Percentiles rank a stretch among this genome's conserved stretches.
These are phyloP conservation scores for Monopis laevigella DNA, from an alignment of 2,888 invertebrate species.

Conservation along the genomic window DNA sequence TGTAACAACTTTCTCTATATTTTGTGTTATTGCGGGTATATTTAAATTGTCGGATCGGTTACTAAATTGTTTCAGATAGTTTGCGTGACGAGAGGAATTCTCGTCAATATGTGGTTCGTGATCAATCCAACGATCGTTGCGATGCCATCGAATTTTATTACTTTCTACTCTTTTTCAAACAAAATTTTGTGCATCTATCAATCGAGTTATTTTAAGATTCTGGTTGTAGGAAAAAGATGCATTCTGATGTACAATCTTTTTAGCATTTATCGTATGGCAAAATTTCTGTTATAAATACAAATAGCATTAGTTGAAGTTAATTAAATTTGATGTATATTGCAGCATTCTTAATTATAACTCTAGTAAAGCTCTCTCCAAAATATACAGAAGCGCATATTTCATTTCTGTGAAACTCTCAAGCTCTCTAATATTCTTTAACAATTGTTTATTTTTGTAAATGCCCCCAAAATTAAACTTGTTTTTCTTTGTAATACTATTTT, in stretches of 20 bases:
- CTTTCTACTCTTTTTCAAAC: slow-evolving; percentile 38
- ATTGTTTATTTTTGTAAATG: slow-evolving; percentile 9
- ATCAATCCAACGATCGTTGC: slow-evolving; percentile 17
- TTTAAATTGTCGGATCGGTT: slow-evolving; percentile 14
- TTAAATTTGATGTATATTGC: too few relatives aligned
- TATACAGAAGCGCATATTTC: not conserved
- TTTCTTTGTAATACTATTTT: not conserved
- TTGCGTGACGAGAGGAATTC: slow-evolving; percentile 14
- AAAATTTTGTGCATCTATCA: slow-evolving; percentile 20
- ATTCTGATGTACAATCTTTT: too few relatives aligned
- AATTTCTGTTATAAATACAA: too few relatives aligned
- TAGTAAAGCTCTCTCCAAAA: too few relatives aligned
- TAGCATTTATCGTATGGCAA: too few relatives aligned
- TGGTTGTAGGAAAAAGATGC: too few relatives aligned
- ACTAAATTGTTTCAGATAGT: slow-evolving; percentile 14
- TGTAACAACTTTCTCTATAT: slow-evolving; percentile 14
- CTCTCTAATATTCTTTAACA: not conserved
- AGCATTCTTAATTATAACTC: too few relatives aligned
- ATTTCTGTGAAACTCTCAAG: slow-evolving; percentile 9
- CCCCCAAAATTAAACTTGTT: not conserved
- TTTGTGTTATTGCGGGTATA: slow-evolving; percentile 12
- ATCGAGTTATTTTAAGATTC: slow-evolving; percentile 13
- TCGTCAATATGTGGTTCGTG: slow-evolving; percentile 7
- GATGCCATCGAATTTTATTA: slow-evolving; percentile 32
- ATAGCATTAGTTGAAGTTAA: too few relatives aligned